A percentile compares a stretch with the other conserved stretches of the same genome.
Conservation (phyloP, 2,113 vertebrate genomes). For the Dendropsophus ebraccatus region DNA sequence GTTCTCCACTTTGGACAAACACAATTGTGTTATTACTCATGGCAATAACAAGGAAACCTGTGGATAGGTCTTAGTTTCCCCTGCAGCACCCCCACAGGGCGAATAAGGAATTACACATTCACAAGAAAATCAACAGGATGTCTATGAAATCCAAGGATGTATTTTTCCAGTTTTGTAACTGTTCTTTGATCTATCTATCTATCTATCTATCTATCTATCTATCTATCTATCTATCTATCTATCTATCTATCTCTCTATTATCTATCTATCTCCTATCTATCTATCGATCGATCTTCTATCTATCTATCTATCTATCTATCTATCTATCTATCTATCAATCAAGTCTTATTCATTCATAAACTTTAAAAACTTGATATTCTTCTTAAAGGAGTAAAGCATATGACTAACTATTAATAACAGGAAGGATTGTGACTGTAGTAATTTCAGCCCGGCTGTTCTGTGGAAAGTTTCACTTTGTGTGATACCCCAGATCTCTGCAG, state of each 20-base stretch:
- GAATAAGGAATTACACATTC: background rate
- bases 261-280: background rate
- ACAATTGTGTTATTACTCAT: background rate
- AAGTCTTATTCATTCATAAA: too few relatives aligned
- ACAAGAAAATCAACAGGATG: too few relatives aligned
- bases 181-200: too few relatives aligned
- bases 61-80: background rate
- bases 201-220: too few relatives aligned
- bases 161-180: too few relatives aligned
- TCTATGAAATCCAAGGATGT: too few relatives aligned
- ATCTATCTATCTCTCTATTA: background rate
- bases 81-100: too few relatives aligned
- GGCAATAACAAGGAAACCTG: too few relatives aligned
- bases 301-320: slow-evolving; percentile 9
- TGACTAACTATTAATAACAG: background rate
- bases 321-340: slow-evolving; percentile 7
- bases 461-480: background rate
- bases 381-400: background rate
- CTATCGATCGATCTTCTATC: too few relatives aligned
- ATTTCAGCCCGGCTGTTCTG: background rate
- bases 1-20: background rate
- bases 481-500: slow-evolving; percentile 16
- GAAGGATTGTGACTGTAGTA: background rate
- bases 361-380: too few relatives aligned
- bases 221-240: background rate